Evolutionary conservation across 2,113 vertebrate genomes (phyloP), one percentile per base, ranked within the genome.

Genomic region (Regulus satrapa): DNA sequence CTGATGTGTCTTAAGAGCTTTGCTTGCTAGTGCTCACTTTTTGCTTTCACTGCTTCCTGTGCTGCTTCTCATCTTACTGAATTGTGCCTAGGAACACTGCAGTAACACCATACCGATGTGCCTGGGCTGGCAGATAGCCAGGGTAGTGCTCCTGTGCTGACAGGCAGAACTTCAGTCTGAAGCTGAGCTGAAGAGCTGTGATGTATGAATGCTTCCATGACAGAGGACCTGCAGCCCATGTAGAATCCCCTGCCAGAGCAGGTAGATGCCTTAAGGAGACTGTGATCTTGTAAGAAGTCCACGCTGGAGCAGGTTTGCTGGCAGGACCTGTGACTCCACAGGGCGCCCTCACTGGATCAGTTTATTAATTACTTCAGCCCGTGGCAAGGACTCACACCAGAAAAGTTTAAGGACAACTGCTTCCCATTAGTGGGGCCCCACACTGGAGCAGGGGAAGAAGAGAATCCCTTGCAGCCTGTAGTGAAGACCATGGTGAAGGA

Each of bases 361-460:
- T 49, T 40, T 43, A 66, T 14, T 16, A 49, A 31, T 34, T 66
- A 41, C 8, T 31, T 34, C 41, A 66, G 31, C 17, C 36, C 0
- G 0, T 6, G 14, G 26, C 26, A 85, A 43, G 43, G 52, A 58
- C 43, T 5, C 36, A 49, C 3, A 31, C 0, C 12, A 21, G 45
- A 51, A 31, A 67, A 51, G 12, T 13, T 28, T 29, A 64, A 29
- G 15, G 19, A 48, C 15, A 55, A n/a, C 3, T 36, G 32, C 18
- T 41, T 59, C 21, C 36, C 52, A 43, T 21, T 25, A 31, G 25
- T 26, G 14, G 14, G 36, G 16, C 20, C 20, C 14, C 83, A 67
- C 8, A 32, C 2, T 14, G 13, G 11, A 43, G 14, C 0, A 26
- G 11, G 21, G 18, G 21, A 68, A 51, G 32, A 26, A 67, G 36